These are phyloP conservation scores for Tachysurus vachellii DNA, from an alignment of 2,113 vertebrate genomes.

Conservation along the genomic window DNA sequence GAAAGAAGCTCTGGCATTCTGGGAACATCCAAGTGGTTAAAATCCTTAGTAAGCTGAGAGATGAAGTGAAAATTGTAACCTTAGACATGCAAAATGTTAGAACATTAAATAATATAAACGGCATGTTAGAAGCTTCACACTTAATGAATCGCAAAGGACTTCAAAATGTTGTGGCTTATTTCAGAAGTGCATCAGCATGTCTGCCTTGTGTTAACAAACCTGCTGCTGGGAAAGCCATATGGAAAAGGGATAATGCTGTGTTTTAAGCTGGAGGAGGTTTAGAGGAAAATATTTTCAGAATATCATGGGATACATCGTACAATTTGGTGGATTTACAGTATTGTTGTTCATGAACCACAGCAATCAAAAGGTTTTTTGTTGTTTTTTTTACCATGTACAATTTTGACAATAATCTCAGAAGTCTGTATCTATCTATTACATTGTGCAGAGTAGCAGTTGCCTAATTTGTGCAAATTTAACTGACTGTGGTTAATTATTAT, in stretches of 20 bases:
- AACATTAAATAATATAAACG: slow-evolving; percentile 24
- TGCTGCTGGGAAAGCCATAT: slow-evolving; percentile 30
- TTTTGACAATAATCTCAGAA: background rate
- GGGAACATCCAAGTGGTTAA: background rate
- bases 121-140: slow-evolving; percentile 4
- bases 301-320: slow-evolving; percentile 29
- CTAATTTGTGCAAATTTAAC: background rate
- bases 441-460: background rate
- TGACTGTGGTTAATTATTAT: background rate
- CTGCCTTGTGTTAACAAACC: slow-evolving; percentile 9
- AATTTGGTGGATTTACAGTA: background rate
- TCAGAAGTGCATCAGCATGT: slow-evolving; percentile 25
- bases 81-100: background rate
- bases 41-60: background rate
- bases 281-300: background rate
- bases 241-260: slow-evolving; percentile 16
- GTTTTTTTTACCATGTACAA: background rate
- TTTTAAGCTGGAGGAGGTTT: background rate
- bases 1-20: background rate
- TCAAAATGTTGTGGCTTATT: slow-evolving; percentile 45
- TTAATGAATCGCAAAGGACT: slow-evolving; percentile 31
- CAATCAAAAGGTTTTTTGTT: background rate
- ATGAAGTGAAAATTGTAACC: background rate
- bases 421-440: background rate
- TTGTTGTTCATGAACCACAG: background rate